phyloP scores from a whole-genome alignment of 2,888 invertebrate species.

The Axea sp. region DNA sequence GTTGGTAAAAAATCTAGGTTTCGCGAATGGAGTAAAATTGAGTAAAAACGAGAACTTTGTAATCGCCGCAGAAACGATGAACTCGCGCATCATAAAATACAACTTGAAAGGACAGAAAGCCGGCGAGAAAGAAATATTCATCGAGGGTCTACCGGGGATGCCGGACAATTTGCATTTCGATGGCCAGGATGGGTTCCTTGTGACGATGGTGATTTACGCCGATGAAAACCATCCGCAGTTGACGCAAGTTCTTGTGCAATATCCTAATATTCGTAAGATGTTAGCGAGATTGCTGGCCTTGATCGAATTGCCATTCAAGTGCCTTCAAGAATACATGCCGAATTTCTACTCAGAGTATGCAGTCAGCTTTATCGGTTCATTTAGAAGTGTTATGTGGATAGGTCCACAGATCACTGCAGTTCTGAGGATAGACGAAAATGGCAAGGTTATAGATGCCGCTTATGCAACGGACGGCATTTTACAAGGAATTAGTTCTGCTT shows the following conservation, averaged over 20 bases:
- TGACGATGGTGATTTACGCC: slow-evolving; percentile 81
- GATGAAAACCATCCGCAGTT: slow-evolving; percentile 83
- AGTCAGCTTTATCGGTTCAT: slow-evolving; percentile 79
- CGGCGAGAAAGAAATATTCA: slow-evolving; percentile 89
- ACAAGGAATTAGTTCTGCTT: slow-evolving; percentile 83
- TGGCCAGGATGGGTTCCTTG: slow-evolving; percentile 85
- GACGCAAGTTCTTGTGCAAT: slow-evolving; percentile 81
- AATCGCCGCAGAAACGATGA: slow-evolving; percentile 87
- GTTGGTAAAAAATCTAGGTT: slow-evolving; percentile 87
- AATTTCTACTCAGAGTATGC: slow-evolving; percentile 83
- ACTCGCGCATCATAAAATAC: slow-evolving; percentile 86
- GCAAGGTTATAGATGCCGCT: slow-evolving; percentile 85
- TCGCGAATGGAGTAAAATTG: slow-evolving; percentile 93
- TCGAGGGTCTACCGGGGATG: slow-evolving; percentile 88
- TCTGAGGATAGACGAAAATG: slow-evolving; percentile 85
- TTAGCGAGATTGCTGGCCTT: slow-evolving; percentile 82
- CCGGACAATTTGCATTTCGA: slow-evolving; percentile 83
- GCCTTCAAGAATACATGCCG: slow-evolving; percentile 84
- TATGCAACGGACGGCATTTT: slow-evolving; percentile 83
- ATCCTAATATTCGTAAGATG: slow-evolving; percentile 85
- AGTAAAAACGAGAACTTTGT: slow-evolving; percentile 91
- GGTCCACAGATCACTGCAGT: slow-evolving; percentile 70
- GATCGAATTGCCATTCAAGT: slow-evolving; percentile 83
- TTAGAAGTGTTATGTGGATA: slow-evolving; percentile 61
- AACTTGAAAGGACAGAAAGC: slow-evolving; percentile 89